phyloP scores from a whole-genome alignment of 2,888 invertebrate species.

The Microctonus brassicae region DNA sequence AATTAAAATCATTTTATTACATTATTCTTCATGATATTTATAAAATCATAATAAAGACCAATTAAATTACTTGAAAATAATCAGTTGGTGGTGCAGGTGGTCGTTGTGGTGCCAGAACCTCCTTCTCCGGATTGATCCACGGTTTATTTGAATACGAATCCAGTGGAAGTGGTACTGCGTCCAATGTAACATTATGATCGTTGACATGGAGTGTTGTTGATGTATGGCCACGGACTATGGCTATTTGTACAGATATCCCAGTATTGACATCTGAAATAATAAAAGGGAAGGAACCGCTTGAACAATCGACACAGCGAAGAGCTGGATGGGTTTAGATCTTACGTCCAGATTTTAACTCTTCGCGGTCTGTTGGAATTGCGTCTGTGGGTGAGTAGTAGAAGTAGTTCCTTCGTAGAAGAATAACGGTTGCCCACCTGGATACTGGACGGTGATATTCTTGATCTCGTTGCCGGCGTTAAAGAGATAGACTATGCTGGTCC shows the following conservation, averaged over 20 bases:
- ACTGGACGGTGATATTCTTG: constrained; percentile 82
- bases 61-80: constrained; percentile 82
- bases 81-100: constrained; percentile 91
- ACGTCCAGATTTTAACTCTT: constrained; percentile 38
- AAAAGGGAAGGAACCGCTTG: constrained; percentile 29
- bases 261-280: constrained; percentile 76
- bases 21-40: neutral
- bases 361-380: constrained; percentile 40
- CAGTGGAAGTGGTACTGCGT: constrained; percentile 79
- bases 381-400: constrained; percentile 38
- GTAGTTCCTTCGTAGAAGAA: constrained; percentile 40
- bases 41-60: no score
- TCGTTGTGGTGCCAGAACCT: constrained; percentile 88
- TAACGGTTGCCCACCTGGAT: constrained; percentile 70
- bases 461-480: constrained; percentile 88
- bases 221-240: constrained; percentile 82
- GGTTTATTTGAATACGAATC: constrained; percentile 87
- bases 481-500: constrained; percentile 84
- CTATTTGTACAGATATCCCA: constrained; percentile 89
- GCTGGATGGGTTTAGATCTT: constrained; percentile 43
- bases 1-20: neutral
- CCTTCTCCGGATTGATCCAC: constrained; percentile 87
- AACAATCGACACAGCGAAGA: constrained; percentile 34
- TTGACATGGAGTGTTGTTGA: constrained; percentile 87
- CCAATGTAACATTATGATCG: constrained; percentile 79